These are phyloP conservation scores for Sporophila hypoxantha DNA, from an alignment of 2,113 vertebrate species.

Conservation along the genomic window DNA sequence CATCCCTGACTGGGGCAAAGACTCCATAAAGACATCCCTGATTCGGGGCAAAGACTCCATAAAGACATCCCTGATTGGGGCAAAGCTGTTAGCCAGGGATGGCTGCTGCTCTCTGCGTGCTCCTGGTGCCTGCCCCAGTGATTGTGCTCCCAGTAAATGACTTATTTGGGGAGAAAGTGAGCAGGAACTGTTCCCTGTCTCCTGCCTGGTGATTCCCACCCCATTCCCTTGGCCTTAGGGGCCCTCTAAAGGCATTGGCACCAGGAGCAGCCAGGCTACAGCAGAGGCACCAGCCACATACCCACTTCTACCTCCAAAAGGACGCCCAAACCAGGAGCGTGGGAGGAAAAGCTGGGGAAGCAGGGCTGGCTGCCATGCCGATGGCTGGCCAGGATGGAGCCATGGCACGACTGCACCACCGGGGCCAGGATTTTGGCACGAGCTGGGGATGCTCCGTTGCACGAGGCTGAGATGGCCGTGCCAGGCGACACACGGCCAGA, in stretches of 20 bases:
- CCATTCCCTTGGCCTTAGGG: fast-evolving
- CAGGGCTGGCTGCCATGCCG: fast-evolving
- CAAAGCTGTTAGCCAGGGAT: background rate
- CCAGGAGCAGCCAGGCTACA: fast-evolving
- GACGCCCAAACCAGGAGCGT: background rate
- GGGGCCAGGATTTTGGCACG: background rate
- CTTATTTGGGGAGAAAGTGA: background rate
- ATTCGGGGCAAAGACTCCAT: too few relatives aligned
- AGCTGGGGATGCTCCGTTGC: fast-evolving
- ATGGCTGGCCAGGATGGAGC: background rate
- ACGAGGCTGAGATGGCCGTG: fast-evolving
- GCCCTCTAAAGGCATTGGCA: fast-evolving
- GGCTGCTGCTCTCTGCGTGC: background rate
- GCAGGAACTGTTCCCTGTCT: background rate
- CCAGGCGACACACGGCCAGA: fast-evolving
- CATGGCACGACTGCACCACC: fast-evolving
- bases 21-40: too few relatives aligned
- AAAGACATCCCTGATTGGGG: background rate
- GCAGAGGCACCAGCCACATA: background rate
- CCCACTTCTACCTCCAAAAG: background rate
- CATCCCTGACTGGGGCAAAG: too few relatives aligned
- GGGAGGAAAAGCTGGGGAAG: background rate
- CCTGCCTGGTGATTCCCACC: fast-evolving
- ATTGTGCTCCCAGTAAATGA: background rate
- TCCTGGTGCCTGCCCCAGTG: fast-evolving